Conservation (phyloP, 2,113 vertebrate genomes). For the Aix galericulata region DNA sequence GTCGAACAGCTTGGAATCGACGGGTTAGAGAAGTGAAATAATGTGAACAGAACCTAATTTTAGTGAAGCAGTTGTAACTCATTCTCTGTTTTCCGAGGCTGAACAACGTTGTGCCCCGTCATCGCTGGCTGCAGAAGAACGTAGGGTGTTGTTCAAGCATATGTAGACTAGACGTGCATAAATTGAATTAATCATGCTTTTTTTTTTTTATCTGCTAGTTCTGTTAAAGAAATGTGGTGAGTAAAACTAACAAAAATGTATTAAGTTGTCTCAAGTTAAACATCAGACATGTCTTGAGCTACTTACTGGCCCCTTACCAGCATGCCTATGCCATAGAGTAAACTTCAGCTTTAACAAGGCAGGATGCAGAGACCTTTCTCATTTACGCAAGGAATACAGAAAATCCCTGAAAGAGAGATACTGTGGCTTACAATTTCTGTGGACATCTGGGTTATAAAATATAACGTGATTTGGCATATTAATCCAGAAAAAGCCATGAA, state of each 20-base stretch:
- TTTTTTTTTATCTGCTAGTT: not conserved
- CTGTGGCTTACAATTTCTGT: constrained; percentile 1
- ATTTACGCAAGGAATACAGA: not conserved
- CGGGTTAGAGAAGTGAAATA: constrained; percentile 18
- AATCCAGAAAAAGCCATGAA: not conserved
- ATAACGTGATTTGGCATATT: not conserved
- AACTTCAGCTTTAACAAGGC: not conserved
- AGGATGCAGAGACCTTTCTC: not conserved
- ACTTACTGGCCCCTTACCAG: constrained; percentile 20
- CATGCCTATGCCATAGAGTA: not conserved
- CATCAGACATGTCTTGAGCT: not conserved
- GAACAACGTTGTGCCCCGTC: not conserved
- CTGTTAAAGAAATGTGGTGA: not conserved
- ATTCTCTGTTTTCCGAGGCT: not conserved
- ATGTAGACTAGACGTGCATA: not conserved
- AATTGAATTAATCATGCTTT: not conserved
- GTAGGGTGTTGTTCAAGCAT: not conserved
- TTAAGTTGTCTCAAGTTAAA: constrained; percentile 19
- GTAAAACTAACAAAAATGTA: constrained; percentile 9
- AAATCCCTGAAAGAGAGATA: not conserved
- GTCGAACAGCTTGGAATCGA: not conserved
- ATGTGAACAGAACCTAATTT: constrained; percentile 14
- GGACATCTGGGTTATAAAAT: not conserved
- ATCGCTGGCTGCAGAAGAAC: not conserved
- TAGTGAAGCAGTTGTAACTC: not conserved